phyloP scores from a whole-genome alignment of 2,888 invertebrate genomes.

The Callyntrura guangdongensis region DNA sequence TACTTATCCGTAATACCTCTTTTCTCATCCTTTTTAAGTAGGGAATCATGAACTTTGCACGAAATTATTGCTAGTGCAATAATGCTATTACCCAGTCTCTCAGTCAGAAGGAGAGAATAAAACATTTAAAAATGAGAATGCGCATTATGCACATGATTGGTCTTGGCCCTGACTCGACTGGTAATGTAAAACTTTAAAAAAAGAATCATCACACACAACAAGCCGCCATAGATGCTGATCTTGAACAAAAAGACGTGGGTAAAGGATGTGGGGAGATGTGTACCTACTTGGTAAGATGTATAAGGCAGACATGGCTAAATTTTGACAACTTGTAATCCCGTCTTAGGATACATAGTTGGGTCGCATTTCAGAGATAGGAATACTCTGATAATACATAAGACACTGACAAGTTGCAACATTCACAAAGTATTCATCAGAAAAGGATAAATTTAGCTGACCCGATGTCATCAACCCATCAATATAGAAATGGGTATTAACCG shows the following conservation, averaged over 20 bases:
- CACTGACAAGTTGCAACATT: too few species aligned
- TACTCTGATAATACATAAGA: too few species aligned
- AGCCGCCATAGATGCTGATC: slow-evolving; percentile 3
- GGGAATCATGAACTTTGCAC: slow-evolving; percentile 58
- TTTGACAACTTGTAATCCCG: background rate
- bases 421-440: too few species aligned
- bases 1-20: background rate
- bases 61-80: slow-evolving; percentile 40
- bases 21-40: slow-evolving; percentile 37
- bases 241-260: slow-evolving; percentile 15
- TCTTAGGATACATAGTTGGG: background rate
- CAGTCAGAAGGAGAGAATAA: background rate
- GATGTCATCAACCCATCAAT: too few species aligned
- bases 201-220: background rate
- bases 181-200: slow-evolving; percentile 31
- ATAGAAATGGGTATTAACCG: too few species aligned
- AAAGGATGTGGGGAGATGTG: background rate
- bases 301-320: background rate
- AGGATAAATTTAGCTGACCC: too few species aligned
- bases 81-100: slow-evolving; percentile 16
- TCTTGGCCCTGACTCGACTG: slow-evolving; percentile 51
- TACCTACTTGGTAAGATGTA: background rate
- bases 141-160: slow-evolving; percentile 24
- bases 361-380: too few species aligned
- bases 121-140: background rate